Conservation (phyloP, 2,113 vertebrate genomes). For the Oryzias woworae region DNA sequence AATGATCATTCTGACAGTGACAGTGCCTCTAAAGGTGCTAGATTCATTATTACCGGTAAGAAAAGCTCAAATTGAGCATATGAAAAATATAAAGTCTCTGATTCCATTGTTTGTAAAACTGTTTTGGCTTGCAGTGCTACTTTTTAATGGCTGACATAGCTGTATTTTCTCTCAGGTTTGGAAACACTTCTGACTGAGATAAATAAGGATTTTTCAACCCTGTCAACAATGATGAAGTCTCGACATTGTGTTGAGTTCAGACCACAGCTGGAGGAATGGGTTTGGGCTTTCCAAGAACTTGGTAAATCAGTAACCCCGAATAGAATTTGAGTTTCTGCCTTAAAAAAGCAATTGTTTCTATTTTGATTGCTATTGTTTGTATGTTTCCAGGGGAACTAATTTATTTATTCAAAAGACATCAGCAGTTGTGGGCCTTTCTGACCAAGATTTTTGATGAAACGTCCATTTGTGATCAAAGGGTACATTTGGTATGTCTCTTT, state of each 20-base stretch:
- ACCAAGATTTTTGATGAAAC: conserved; percentile 77
- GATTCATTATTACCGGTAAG: conserved; percentile 77
- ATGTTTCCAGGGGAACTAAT: conserved; percentile 71
- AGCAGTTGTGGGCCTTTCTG: conserved; percentile 82
- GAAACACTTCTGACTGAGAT: conserved; percentile 65
- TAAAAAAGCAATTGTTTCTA: not conserved
- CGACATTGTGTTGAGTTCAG: conserved; percentile 67
- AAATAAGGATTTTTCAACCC: conserved; percentile 74
- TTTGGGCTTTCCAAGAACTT: conserved; percentile 69
- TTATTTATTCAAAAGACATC: conserved; percentile 78
- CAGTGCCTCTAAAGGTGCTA: conserved; percentile 55
- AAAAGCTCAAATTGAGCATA: not conserved
- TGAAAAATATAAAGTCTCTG: not conserved
- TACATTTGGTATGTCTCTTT: conserved; percentile 74
- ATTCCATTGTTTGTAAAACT: not conserved
- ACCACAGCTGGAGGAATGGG: conserved; percentile 70
- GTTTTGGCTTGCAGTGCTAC: not conserved
- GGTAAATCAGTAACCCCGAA: conserved; percentile 62
- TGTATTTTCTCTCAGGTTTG: conserved; percentile 64
- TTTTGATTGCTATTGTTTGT: conserved; percentile 3
- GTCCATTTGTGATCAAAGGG: conserved; percentile 56
- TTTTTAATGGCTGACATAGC: not conserved
- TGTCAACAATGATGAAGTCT: conserved; percentile 77
- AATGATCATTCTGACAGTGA: conserved; percentile 30
- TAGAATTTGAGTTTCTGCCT: not conserved